Evolutionary conservation across 2,113 vertebrate genomes (phyloP).

Genomic region (Leuciscus idus): DNA sequence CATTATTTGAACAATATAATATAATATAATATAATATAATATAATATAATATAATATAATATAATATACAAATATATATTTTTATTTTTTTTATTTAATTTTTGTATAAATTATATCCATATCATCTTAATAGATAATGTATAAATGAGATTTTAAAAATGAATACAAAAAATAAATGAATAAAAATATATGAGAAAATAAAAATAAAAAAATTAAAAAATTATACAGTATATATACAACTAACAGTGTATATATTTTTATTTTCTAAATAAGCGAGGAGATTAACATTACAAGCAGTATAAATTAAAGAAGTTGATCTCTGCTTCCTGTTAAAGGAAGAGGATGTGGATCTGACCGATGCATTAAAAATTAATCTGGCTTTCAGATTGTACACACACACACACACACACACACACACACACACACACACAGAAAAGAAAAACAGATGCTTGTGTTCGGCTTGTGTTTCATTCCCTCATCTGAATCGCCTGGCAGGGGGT

Average conservation of each 20-base stretch:
- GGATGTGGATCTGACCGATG: conserved; percentile 34
- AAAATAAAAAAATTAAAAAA: background rate
- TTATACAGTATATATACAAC: background rate
- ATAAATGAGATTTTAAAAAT: too few relatives aligned
- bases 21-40: background rate
- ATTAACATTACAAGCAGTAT: background rate
- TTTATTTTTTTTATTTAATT: too few relatives aligned
- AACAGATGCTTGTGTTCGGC: background rate
- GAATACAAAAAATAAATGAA: too few relatives aligned
- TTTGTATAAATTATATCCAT: background rate
- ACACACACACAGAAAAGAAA: background rate
- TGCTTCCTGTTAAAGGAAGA: conserved; percentile 42
- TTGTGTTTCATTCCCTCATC: conserved; percentile 2
- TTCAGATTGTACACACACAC: background rate
- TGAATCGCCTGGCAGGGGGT: conserved; percentile 11
- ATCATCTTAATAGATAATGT: background rate
- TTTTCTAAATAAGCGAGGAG: background rate
- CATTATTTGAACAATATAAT: background rate
- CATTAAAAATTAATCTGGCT: conserved; percentile 46
- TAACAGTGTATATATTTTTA: background rate
- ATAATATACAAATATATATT: background rate
- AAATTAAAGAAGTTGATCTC: conserved; percentile 25
- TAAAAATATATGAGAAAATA: too few relatives aligned
- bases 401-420: background rate
- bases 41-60: background rate